Evolutionary conservation across 2,888 invertebrate genomes (phyloP).

Genomic region (Erynnis tages): DNA sequence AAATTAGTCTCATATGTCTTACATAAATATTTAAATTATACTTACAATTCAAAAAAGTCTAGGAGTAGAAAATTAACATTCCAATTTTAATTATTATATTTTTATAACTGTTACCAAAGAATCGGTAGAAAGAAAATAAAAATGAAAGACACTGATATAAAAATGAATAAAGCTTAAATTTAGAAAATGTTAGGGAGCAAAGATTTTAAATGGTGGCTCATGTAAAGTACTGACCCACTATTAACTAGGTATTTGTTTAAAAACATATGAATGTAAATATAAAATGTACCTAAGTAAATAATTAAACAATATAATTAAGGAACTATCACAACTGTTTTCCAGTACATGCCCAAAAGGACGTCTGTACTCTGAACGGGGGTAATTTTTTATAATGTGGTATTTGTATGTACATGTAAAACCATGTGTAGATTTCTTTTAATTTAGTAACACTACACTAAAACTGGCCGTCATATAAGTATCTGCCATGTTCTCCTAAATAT

Average conservation of each 20-base stretch:
- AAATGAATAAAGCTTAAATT: too few species aligned
- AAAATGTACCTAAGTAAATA: slow-evolving; percentile 4
- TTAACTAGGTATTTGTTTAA: too few species aligned
- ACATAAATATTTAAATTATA: too few species aligned
- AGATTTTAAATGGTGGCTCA: too few species aligned
- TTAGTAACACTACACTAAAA: slow-evolving; percentile 86
- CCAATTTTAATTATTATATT: too few species aligned
- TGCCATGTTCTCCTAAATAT: slow-evolving; percentile 83
- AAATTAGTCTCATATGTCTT: background rate
- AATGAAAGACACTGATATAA: too few species aligned
- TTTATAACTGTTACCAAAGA: too few species aligned
- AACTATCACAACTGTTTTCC: slow-evolving; percentile 19
- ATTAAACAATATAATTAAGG: slow-evolving; percentile 20
- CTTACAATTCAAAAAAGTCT: too few species aligned
- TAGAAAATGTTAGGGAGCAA: too few species aligned
- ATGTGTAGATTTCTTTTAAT: slow-evolving; percentile 78
- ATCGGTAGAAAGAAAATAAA: too few species aligned
- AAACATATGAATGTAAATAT: too few species aligned
- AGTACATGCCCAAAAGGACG: slow-evolving; percentile 24
- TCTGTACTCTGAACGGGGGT: slow-evolving; percentile 60
- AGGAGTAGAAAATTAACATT: too few species aligned
- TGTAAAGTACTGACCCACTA: slow-evolving; percentile 10
- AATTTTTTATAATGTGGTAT: slow-evolving; percentile 55
- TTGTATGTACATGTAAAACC: slow-evolving; percentile 80
- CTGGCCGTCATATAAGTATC: slow-evolving; percentile 87